Conservation (phyloP, 2,113 vertebrate species). For the Cebus imitator region DNA sequence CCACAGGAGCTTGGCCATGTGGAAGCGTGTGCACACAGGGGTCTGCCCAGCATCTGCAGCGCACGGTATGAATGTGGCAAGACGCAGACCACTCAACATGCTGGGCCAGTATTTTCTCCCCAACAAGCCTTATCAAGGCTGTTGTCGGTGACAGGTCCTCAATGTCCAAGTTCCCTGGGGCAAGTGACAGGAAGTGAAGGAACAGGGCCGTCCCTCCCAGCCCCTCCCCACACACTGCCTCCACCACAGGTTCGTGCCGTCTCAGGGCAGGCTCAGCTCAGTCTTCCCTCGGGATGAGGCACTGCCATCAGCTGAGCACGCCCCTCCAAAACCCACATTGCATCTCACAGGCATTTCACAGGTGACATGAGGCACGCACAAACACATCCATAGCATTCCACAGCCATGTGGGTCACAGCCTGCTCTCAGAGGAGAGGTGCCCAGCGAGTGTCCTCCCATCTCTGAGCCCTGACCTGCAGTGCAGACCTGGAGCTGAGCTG, state of each 20-base stretch:
- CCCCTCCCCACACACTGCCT: background rate
- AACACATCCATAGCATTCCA: background rate
- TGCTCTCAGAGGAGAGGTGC: background rate
- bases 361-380: background rate
- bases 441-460: background rate
- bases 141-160: background rate
- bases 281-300: background rate
- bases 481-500: background rate
- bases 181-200: background rate
- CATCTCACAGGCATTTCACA: background rate
- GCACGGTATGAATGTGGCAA: background rate
- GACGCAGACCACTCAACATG: background rate
- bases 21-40: accelerated
- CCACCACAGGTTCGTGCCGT: accelerated
- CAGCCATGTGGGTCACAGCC: accelerated
- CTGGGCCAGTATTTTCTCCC: background rate
- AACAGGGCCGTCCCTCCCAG: accelerated
- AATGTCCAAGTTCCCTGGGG: background rate
- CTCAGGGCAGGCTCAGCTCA: accelerated
- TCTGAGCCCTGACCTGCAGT: background rate
- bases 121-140: background rate
- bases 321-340: background rate
- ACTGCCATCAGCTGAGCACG: accelerated
- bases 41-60: background rate
- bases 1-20: background rate